These are phyloP conservation scores for Sorex maritimensis DNA, from an alignment of 2,797 vertebrate genomes.

Conservation along the genomic window DNA sequence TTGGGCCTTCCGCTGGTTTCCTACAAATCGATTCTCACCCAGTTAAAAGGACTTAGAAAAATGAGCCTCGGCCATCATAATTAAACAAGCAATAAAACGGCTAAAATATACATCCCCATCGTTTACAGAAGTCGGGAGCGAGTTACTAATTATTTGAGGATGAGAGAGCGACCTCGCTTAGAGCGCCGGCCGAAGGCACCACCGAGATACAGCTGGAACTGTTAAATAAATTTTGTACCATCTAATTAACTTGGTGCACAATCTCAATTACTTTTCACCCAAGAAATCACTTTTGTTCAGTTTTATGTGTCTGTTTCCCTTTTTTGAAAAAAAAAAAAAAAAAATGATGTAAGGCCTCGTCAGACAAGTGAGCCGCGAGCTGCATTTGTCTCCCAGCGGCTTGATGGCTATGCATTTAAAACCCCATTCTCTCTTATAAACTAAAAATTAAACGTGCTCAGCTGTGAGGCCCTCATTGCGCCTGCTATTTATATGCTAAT, in stretches of 20 bases:
- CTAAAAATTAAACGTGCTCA: slow-evolving; percentile 99
- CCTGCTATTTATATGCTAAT: slow-evolving; percentile 99
- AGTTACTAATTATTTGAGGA: slow-evolving; percentile 81
- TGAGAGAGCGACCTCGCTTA: background rate
- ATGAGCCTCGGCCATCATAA: slow-evolving; percentile 81
- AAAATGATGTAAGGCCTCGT: slow-evolving; percentile 94
- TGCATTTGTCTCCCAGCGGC: slow-evolving; percentile 99
- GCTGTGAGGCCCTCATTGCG: slow-evolving; percentile 98
- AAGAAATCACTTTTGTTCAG: slow-evolving; percentile 91
- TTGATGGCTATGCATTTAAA: slow-evolving; percentile 99
- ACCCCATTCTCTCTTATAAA: slow-evolving; percentile 99
- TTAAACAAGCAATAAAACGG: slow-evolving; percentile 88
- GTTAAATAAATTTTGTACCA: slow-evolving; percentile 91
- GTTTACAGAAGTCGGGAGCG: slow-evolving; percentile 65
- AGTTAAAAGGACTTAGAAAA: slow-evolving; percentile 89
- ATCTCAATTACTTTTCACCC: slow-evolving; percentile 93
- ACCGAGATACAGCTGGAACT: slow-evolving; percentile 86
- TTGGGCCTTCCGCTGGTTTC: slow-evolving; percentile 51
- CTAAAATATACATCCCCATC: slow-evolving; percentile 86
- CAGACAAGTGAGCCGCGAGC: slow-evolving; percentile 96
- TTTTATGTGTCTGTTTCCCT: slow-evolving; percentile 93
- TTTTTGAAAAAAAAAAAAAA: slow-evolving; percentile 92
- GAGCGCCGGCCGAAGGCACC: background rate
- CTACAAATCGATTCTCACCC: slow-evolving; percentile 79
- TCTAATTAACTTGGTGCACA: slow-evolving; percentile 93